Percentiles rank a stretch among this genome's conserved stretches.
Conservation (phyloP, 1,140 invertebrate genomes). For the Periplaneta americana region DNA sequence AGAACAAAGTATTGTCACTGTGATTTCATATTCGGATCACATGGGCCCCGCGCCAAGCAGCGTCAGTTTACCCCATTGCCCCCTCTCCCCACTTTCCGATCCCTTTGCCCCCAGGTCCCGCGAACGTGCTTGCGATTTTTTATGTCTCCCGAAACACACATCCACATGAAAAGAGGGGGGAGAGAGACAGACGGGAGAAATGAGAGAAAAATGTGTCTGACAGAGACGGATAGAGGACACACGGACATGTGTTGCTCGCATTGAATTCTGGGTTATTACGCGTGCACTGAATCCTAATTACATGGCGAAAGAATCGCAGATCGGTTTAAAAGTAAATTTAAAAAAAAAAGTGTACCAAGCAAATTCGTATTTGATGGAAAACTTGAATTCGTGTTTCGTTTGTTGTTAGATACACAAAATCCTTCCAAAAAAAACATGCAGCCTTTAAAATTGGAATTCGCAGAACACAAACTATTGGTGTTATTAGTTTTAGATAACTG, state of each 20-base stretch:
- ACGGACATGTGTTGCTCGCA: not conserved
- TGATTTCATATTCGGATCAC: not conserved
- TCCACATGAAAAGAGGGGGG: not conserved
- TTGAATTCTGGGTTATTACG: not conserved
- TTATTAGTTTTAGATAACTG: too few species aligned
- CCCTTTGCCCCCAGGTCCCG: not conserved
- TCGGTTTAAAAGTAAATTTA: not conserved
- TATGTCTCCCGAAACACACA: not conserved
- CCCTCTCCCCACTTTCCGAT: not conserved
- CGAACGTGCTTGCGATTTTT: not conserved
- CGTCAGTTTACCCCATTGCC: not conserved
- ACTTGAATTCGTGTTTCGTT: not conserved
- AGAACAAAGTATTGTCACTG: not conserved
- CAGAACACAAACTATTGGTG: too few species aligned
- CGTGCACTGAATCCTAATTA: not conserved
- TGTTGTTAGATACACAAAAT: not conserved
- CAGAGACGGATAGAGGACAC: not conserved
- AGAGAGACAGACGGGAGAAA: not conserved
- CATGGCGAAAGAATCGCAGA: not conserved
- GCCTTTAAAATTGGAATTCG: too few species aligned
- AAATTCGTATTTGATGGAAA: not conserved
- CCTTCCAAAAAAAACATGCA: too few species aligned
- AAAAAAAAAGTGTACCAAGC: not conserved
- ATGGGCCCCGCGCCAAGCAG: not conserved
- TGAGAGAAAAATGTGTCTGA: not conserved